Conservation (phyloP, 2,797 vertebrate species). For the Alosa sapidissima region DNA sequence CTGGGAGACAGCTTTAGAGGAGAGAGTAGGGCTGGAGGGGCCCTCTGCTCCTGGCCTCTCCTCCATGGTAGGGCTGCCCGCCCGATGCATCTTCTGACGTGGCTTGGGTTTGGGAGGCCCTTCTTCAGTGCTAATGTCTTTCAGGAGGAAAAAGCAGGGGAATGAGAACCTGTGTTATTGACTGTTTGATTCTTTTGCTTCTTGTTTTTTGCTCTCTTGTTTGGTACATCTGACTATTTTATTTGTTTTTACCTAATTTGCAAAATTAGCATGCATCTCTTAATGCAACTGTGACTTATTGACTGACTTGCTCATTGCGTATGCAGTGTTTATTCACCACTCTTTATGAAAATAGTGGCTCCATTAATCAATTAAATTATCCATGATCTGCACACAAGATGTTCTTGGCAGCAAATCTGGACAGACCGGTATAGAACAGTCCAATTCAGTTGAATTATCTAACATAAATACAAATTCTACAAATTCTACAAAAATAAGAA, state of each 20-base stretch:
- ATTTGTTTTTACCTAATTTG: neutral
- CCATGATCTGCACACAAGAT: no score
- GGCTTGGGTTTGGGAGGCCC: slow-evolving; percentile 75
- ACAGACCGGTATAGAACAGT: no score
- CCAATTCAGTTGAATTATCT: no score
- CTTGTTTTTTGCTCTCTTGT: neutral
- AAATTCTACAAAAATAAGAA: no score
- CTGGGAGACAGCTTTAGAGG: slow-evolving; percentile 59
- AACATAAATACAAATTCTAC: no score
- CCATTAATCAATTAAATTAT: neutral
- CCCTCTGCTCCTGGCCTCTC: slow-evolving; percentile 55
- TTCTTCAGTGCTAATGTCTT: slow-evolving; percentile 55
- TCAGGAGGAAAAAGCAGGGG: neutral
- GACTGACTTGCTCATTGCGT: neutral
- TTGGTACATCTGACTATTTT: neutral
- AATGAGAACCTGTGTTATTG: neutral
- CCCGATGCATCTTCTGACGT: slow-evolving; percentile 68
- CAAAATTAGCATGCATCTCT: neutral
- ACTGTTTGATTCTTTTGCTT: neutral
- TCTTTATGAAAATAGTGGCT: neutral
- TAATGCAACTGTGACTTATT: neutral
- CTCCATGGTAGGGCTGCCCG: slow-evolving; percentile 46
- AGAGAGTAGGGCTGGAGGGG: slow-evolving; percentile 54
- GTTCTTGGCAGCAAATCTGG: no score
- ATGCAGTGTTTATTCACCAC: neutral